These are phyloP conservation scores for Sylvicapra grimmia DNA, from an alignment of 2,113 vertebrate genomes.

Conservation along the genomic window DNA sequence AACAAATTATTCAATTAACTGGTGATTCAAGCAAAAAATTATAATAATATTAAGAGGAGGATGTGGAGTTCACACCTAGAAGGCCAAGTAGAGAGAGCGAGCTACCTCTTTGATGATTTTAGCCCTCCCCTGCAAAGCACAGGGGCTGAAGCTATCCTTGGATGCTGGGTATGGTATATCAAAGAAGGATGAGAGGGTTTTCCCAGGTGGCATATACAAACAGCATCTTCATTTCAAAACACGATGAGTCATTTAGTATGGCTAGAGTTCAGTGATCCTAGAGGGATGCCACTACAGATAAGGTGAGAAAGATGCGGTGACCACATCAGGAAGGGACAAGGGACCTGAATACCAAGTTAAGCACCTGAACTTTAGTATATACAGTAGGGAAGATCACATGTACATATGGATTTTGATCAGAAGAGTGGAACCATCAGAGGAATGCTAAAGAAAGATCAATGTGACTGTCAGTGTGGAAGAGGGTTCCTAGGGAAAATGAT, in stretches of 20 bases:
- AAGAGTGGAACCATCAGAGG: background rate
- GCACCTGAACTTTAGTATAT: background rate
- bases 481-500: background rate
- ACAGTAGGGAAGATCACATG: background rate
- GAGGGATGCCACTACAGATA: background rate
- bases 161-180: background rate
- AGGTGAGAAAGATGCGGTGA: background rate
- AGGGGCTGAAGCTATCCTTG: background rate
- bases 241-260: background rate
- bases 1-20: background rate
- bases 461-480: background rate
- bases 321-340: background rate
- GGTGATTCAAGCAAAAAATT: background rate
- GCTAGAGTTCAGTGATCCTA: background rate
- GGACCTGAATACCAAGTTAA: background rate
- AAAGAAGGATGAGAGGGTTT: background rate
- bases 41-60: background rate
- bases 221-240: background rate
- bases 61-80: background rate
- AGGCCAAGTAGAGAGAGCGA: background rate
- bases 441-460: background rate
- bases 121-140: background rate
- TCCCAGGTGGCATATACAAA: background rate
- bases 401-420: background rate
- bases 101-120: background rate